Base-by-base conservation (phyloP, 1,140 invertebrate genomes). In the Listronotus bonariensis region DNA sequence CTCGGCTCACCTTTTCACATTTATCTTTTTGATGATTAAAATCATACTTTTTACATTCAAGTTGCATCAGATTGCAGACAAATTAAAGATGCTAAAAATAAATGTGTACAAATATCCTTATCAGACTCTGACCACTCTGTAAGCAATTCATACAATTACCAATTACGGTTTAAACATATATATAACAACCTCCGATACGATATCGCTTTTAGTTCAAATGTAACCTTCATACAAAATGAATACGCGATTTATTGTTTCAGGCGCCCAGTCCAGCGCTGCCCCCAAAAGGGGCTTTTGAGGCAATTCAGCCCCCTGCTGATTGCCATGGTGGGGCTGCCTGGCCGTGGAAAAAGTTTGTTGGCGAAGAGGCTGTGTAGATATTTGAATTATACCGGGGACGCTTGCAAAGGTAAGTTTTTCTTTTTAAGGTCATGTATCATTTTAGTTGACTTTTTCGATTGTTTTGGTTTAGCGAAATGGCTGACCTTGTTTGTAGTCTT, bases 301-400 rank as follows among this genome's bases (percentile, higher is more conserved):
- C 87, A 87, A 73, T 89, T 88, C 69, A 85, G 86, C 11, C 90
- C 90, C 1, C 82, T 93, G 61, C 86, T 97, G 14, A 92, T 98
- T 65, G 91, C 90, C 1, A 89, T 93, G 82, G 94, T 95, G 15
- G 96, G 96, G 34, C 81, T 97, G 57, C 95, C 96, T 8, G 95
- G 93, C 3, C 82, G 92, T 20, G 92, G 91, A 48, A 98, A 97
- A 81, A 96, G 93, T 20, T 91, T 95, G 76, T 87, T 97, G 60
- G 91, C 92, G 0, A 91, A 93, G 71, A 92, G 93, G 69, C 84
- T 97, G n/a, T 85, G 88, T 43, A 82, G 93, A 45, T 93, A 95
- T 72, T 85, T 96, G 20, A 94, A 93, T 75, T 96, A 93, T 91
- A 94, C 91, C 74, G 92, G 92, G 12, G 89, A 94, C 68, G 86